Evolutionary conservation across 2,113 vertebrate species (phyloP), one percentile per base, ranked within the genome.

Genomic region (Pollimyrus isidori): DNA sequence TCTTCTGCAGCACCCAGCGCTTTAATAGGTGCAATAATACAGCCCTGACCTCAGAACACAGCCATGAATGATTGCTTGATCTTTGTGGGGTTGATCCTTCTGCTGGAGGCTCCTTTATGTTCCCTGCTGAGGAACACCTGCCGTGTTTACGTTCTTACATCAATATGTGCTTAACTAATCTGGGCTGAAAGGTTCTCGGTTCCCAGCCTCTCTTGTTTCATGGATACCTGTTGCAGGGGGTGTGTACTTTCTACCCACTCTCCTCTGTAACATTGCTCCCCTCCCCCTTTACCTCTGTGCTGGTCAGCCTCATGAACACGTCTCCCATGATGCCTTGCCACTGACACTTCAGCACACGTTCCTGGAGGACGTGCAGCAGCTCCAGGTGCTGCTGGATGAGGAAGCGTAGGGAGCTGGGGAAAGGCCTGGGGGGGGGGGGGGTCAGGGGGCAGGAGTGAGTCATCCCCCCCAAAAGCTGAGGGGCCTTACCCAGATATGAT

Each of bases 291-390:
- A 98, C 98, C 95, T 99, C 98, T 95, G 97, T 98, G 84, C 97
- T 98, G 85, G 97, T 97, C 92, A 99, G 92, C 92, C 97, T 98
- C 92, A 99, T 96, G 91, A 99, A 99, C 92, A 99, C 96, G 92
- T 99, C 98, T 93, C 98, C 98, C 92, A 99, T 96, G 92, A 99
- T 98, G 93, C 98, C 97, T 95, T 98, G 97, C 93, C 97, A 97
- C 91, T 98, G 97, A 95, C 97, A 96, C 92, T 96, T 98, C 53
- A 99, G 94, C 86, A 99, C 96, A 80, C 98, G 95, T 62, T 99
- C 98, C 93, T 99, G 98, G 3, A 99, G 96, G 7, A 97, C 95
- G 0, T 99, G 98, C 76, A 99, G 97, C 83, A 99, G 95, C 92
- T 99, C 97, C 9, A 98, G 94, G 0, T 99, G 98, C 94, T 99